These are phyloP conservation scores for Psammodynastes pulverulentus DNA, from an alignment of 2,113 vertebrate species.

Conservation along the genomic window DNA sequence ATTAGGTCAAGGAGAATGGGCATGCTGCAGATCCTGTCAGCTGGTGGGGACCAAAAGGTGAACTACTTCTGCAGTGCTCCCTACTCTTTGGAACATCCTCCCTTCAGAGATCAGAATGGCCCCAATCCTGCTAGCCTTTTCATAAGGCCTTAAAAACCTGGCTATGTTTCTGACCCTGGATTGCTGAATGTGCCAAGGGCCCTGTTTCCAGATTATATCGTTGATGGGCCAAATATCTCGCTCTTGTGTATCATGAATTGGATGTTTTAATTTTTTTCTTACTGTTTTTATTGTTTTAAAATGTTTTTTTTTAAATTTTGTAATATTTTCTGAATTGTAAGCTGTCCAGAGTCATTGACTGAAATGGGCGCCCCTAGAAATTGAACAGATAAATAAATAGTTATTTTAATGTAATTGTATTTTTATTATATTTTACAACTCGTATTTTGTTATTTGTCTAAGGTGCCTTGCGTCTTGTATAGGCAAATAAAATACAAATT, in stretches of 20 bases:
- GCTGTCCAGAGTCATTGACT: not conserved
- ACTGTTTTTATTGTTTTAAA: too few species aligned
- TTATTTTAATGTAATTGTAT: not conserved
- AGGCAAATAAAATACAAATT: not conserved
- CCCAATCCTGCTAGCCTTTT: not conserved
- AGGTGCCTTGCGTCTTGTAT: not conserved
- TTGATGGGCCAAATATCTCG: not conserved
- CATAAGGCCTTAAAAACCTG: not conserved
- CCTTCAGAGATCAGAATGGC: not conserved
- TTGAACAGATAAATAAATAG: not conserved
- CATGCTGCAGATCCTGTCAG: not conserved
- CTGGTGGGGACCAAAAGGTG: not conserved
- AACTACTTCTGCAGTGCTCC: not conserved
- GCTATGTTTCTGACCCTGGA: not conserved
- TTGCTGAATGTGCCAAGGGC: not conserved
- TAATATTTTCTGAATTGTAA: not conserved
- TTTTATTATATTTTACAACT: not conserved
- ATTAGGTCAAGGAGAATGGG: not conserved
- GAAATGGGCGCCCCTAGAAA: not conserved
- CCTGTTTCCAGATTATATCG: not conserved
- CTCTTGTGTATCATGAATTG: not conserved
- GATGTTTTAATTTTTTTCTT: too few species aligned
- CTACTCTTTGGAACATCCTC: not conserved
- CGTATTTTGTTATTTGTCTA: not conserved
- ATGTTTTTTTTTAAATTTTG: not conserved